A percentile compares a stretch with the other conserved stretches of the same genome.
Evolutionary conservation across 2,113 vertebrate species (phyloP).

Genomic region (Alouatta palliata): DNA sequence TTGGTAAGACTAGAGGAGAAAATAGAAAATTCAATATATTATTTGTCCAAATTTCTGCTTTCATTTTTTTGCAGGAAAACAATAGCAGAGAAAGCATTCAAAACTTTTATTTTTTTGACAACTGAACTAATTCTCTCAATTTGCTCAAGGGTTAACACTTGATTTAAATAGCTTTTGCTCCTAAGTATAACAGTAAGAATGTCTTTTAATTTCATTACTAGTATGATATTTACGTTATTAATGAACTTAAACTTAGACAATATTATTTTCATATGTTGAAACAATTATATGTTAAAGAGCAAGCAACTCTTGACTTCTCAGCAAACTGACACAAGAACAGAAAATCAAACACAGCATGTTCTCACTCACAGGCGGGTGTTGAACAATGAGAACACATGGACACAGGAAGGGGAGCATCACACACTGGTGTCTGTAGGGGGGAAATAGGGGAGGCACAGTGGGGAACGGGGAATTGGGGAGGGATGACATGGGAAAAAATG

Average conservation of each 20-base stretch:
- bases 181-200: neutral
- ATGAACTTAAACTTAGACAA: neutral
- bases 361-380: too few relatives aligned
- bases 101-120: neutral
- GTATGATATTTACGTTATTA: neutral
- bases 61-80: neutral
- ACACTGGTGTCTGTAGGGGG: too few relatives aligned
- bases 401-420: too few relatives aligned
- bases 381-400: too few relatives aligned
- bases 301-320: neutral
- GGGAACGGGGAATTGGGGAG: too few relatives aligned
- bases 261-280: neutral
- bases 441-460: too few relatives aligned
- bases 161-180: neutral
- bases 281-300: neutral
- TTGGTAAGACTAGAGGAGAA: neutral
- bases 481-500: too few relatives aligned
- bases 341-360: too few relatives aligned
- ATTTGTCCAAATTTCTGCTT: neutral
- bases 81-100: neutral
- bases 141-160: neutral
- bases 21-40: neutral
- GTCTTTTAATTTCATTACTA: neutral
- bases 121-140: neutral
- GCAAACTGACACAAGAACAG: too few relatives aligned